Percentiles rank a stretch among this genome's conserved stretches.
Evolutionary conservation across 2,888 invertebrate genomes (phyloP).

Genomic region (Drosophila antonietae): DNA sequence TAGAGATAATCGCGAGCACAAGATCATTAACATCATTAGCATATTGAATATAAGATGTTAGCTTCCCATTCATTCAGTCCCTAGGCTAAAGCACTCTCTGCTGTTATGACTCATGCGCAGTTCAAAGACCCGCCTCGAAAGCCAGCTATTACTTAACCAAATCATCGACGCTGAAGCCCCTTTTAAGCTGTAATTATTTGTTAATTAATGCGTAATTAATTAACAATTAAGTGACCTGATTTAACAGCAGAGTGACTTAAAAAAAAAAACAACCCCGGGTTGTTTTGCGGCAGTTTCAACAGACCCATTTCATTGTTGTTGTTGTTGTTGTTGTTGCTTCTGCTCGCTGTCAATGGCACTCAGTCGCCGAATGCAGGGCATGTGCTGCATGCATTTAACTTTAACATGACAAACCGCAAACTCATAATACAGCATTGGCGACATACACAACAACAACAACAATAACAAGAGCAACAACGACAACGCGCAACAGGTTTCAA

Average conservation of each 20-base stretch:
- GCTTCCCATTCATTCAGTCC: background rate
- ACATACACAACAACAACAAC: constrained; percentile 59
- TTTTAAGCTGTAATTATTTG: constrained; percentile 14
- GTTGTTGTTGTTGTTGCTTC: constrained; percentile 35
- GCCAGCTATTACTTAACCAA: background rate
- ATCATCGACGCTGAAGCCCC: background rate
- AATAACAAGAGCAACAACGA: constrained; percentile 17
- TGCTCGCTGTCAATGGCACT: constrained; percentile 73
- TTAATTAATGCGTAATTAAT: constrained; percentile 31
- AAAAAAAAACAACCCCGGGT: constrained; percentile 53
- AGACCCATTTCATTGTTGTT: constrained; percentile 41
- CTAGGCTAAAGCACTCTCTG: background rate
- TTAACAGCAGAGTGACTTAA: constrained; percentile 66
- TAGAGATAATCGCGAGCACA: background rate
- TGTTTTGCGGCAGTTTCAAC: constrained; percentile 47
- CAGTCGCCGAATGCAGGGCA: constrained; percentile 78
- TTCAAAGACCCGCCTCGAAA: background rate
- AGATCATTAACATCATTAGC: background rate
- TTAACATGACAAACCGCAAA: constrained; percentile 80
- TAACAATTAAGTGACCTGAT: constrained; percentile 64
- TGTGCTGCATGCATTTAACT: constrained; percentile 80
- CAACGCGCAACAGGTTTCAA: constrained; percentile 69
- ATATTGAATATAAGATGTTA: background rate
- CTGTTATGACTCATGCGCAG: background rate
- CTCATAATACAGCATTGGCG: constrained; percentile 74